phyloP scores from a whole-genome alignment of 2,113 vertebrate genomes.

The Labeo catla region DNA sequence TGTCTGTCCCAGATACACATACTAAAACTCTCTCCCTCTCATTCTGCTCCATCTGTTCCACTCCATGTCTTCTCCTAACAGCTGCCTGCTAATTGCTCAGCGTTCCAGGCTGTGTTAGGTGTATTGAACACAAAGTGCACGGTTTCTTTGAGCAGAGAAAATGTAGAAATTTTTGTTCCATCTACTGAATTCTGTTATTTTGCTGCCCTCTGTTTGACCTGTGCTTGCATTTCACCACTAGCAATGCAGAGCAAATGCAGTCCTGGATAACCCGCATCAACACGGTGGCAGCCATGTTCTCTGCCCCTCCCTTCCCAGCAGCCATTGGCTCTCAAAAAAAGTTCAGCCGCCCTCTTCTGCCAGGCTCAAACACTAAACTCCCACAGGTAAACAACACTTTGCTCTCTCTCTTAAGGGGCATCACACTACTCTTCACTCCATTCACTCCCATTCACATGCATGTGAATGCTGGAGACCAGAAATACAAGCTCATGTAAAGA shows the following conservation, averaged over 20 bases:
- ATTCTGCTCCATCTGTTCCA: not conserved
- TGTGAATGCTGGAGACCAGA: not conserved
- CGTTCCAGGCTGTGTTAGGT: not conserved
- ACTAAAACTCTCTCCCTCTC: not conserved
- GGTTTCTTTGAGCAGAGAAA: not conserved
- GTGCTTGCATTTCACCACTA: slow-evolving; percentile 58
- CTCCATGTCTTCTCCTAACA: not conserved
- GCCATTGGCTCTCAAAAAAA: slow-evolving; percentile 97
- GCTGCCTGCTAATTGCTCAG: slow-evolving; percentile 14
- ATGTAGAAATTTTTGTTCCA: rapidly evolving
- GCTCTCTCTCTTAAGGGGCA: not conserved
- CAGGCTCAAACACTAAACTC: slow-evolving; percentile 89
- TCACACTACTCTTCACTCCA: not conserved
- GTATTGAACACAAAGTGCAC: not conserved
- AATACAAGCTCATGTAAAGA: not conserved
- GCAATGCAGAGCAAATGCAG: slow-evolving; percentile 94
- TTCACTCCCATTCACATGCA: not conserved
- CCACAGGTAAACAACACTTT: slow-evolving; percentile 82
- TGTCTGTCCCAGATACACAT: slow-evolving; percentile 55
- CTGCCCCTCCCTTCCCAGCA: slow-evolving; percentile 92
- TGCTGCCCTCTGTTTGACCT: not conserved
- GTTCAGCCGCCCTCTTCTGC: slow-evolving; percentile 92
- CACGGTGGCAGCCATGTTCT: slow-evolving; percentile 95
- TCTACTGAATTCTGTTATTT: not conserved
- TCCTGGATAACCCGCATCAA: slow-evolving; percentile 99